phyloP scores from a whole-genome alignment of 2,797 vertebrate species.

The Rhinoraja longicauda region DNA sequence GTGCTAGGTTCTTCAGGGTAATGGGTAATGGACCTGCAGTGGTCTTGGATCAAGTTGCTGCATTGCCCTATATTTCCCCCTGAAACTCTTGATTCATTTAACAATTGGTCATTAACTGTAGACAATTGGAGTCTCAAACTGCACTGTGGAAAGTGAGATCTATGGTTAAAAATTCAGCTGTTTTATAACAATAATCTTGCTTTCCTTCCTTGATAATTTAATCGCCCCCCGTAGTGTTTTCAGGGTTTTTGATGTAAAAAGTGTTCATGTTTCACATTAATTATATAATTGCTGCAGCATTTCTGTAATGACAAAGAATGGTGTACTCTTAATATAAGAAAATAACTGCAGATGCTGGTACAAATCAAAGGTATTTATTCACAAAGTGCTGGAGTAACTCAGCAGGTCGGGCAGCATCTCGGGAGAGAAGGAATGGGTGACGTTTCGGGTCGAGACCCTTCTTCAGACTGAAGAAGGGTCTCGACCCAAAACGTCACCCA shows the following conservation, averaged over 20 bases:
- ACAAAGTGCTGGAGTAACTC: too few relatives aligned
- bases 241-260: neutral
- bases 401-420: too few relatives aligned
- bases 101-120: neutral
- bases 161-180: neutral
- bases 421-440: too few relatives aligned
- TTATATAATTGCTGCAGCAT: neutral
- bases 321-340: neutral
- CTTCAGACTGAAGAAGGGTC: too few relatives aligned
- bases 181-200: neutral
- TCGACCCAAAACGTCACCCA: too few relatives aligned
- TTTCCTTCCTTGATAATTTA: neutral
- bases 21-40: neutral
- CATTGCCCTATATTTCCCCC: neutral
- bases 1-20: neutral
- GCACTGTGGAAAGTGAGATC: neutral
- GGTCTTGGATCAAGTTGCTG: neutral
- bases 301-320: neutral
- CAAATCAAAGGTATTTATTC: too few relatives aligned
- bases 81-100: neutral
- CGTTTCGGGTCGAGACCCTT: too few relatives aligned
- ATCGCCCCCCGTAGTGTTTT: neutral
- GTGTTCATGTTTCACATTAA: neutral
- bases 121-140: neutral
- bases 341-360: too few relatives aligned